Base-by-base conservation (phyloP, 2,797 vertebrate species). In the Platyrinchus mystaceus region DNA sequence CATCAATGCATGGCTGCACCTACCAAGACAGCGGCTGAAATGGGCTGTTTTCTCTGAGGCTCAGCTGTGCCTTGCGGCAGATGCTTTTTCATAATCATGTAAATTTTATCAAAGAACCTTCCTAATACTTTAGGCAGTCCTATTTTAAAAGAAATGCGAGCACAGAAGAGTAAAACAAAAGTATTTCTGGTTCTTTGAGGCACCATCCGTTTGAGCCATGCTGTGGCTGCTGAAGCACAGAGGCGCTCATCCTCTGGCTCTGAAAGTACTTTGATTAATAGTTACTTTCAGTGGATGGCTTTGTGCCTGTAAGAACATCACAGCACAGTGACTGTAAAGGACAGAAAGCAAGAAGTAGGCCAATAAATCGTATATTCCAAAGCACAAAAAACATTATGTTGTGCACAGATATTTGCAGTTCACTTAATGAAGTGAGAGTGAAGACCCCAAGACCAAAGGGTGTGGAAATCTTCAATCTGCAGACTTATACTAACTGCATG, bases 401-500 rank as follows among this genome's bases (percentile, higher is more conserved):
- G 32, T n/a, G 19, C 27, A 17, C 16, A 80, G 69, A 19, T 16
- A 3, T 75, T 49, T 27, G 27, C 36, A 24, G 43, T 59, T 89
- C 85, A 32, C 32, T 87, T 60, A 77, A 83, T 21, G 60, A 94
- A 86, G 90, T 46, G 37, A 53, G 80, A 75, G 47, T 22, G 53
- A 89, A 83, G 74, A 71, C 63, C 36, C 36, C 44, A 58, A 83
- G 68, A 84, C 47, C 58, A 52, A 36, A 53, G 62, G 21, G 20
- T 70, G 81, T 93, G 89, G 87, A 96, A 97, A 90, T 50, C 66
- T 91, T 71, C 58, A 79, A 30, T 50, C 79, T 76, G 44, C 49
- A 94, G 96, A 90, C 3, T 9, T 28, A 64, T 26, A 74, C 88
- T 22, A 90, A 89, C 87, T 91, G 59, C 84, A 94, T 84, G 83